phyloP scores from a whole-genome alignment of 2,797 vertebrate genomes.

The Siniperca undulata region DNA sequence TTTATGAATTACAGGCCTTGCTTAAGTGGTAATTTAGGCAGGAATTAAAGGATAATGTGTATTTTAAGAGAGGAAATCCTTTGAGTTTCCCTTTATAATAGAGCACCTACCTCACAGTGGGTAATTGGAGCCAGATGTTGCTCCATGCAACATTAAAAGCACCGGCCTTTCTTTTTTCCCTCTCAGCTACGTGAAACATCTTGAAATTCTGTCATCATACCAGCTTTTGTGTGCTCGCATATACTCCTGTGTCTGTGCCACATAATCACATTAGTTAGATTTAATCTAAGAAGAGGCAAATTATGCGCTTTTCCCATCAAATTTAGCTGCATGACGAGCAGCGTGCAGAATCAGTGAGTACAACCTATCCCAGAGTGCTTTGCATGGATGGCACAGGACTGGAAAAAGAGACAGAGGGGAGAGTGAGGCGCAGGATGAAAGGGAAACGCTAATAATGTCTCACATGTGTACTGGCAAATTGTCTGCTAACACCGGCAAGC shows the following conservation, averaged over 20 bases:
- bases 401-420: conserved; percentile 55
- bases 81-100: conserved; percentile 84
- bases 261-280: conserved; percentile 84
- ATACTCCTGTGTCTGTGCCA: conserved; percentile 72
- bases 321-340: conserved; percentile 77
- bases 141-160: conserved; percentile 75
- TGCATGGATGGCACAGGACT: conserved; percentile 73
- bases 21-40: conserved; percentile 85
- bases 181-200: conserved; percentile 72
- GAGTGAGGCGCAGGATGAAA: conserved; percentile 75
- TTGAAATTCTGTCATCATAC: conserved; percentile 83
- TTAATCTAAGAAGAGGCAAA: conserved; percentile 80
- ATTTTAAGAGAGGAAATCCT: conserved; percentile 86
- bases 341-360: conserved; percentile 66
- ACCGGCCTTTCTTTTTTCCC: conserved; percentile 40
- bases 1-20: conserved; percentile 83
- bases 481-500: conserved; percentile 76
- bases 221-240: conserved; percentile 66
- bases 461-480: conserved; percentile 84
- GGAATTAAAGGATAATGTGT: conserved; percentile 84
- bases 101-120: conserved; percentile 83
- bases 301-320: conserved; percentile 80
- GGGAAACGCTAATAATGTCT: conserved; percentile 83
- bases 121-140: conserved; percentile 86
- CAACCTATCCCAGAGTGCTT: conserved; percentile 75